Evolutionary conservation across 2,797 vertebrate species (phyloP).

Genomic region (Oreortyx pictus): DNA sequence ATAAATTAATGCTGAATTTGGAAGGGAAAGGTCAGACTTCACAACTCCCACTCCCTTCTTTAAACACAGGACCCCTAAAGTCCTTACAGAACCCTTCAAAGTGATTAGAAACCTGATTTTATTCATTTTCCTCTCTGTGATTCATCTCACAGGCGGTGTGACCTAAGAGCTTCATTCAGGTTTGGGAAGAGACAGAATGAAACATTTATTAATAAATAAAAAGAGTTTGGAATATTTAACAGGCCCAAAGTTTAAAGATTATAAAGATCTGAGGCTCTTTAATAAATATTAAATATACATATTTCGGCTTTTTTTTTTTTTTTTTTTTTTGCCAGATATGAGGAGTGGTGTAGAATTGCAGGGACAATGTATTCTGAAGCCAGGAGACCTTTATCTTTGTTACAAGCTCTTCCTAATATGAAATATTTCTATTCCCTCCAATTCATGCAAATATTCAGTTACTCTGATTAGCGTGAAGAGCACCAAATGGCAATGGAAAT

Average conservation of each 20-base stretch:
- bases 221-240: slow-evolving; percentile 77
- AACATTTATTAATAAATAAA: slow-evolving; percentile 78
- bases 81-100: slow-evolving; percentile 51
- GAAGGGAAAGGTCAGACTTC: slow-evolving; percentile 59
- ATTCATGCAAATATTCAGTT: slow-evolving; percentile 66
- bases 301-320: slow-evolving; percentile 33
- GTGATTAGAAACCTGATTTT: slow-evolving; percentile 64
- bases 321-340: slow-evolving; percentile 20
- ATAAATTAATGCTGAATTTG: slow-evolving; percentile 58
- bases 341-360: slow-evolving; percentile 30
- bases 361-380: slow-evolving; percentile 42
- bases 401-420: slow-evolving; percentile 25
- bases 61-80: slow-evolving; percentile 56
- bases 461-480: slow-evolving; percentile 68
- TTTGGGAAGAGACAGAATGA: slow-evolving; percentile 65
- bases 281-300: slow-evolving; percentile 77
- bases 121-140: slow-evolving; percentile 49
- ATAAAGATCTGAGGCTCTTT: slow-evolving; percentile 70
- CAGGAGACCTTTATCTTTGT: slow-evolving; percentile 53
- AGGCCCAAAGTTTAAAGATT: slow-evolving; percentile 76
- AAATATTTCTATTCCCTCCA: slow-evolving; percentile 55
- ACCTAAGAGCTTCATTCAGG: slow-evolving; percentile 29
- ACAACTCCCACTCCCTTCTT: slow-evolving; percentile 48
- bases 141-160: slow-evolving; percentile 44
- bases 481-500: slow-evolving; percentile 68